Base-by-base conservation (phyloP, 2,113 vertebrate genomes). In the Nesogale talazaci region DNA sequence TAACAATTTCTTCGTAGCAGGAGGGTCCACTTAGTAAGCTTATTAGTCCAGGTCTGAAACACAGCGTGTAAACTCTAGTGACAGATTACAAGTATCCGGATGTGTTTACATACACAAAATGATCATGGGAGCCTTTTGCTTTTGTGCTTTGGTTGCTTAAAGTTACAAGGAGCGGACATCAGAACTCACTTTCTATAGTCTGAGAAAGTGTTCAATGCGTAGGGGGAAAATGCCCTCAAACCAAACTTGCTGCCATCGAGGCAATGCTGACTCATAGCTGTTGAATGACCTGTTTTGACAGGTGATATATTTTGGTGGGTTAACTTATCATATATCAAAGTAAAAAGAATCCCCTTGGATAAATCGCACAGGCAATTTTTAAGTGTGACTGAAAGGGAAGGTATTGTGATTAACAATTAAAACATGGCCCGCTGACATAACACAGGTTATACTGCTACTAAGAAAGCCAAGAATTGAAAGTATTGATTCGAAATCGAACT, bases 391-490 rank as follows among this genome's bases (percentile, higher is more conserved):
- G 29, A 77, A 74, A 75, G 61, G 40, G 65, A 92, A 23, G 2
- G 65, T 52, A 57, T 63, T 85, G 4, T 38, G 88, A 88, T 80
- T 38, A 90, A 3, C n/a, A 40, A n/a, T 90, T 92, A 36, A 75
- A 88, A 87, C 59, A 40, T 76, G 27, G 79, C 15, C 84, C 57
- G 11, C 75, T 79, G 82, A 77, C 38, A 42, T 59, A 72, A 72
- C 19, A 75, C 29, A 52, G 25, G 59, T 80, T 83, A 63, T 56
- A 38, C 1, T 20, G 38, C 34, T 89, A 29, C 29, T 83, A 89
- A 42, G 46, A 74, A 80, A 77, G 61, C 92, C 88, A 83, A 80
- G 46, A 86, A 74, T 23, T 90, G 88, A 82, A 75, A 89, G 5
- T 81, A 34, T 81, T 67, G 10, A 27, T 69, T 86, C 56, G 82